Evolutionary conservation across 2,797 vertebrate species (phyloP).

Genomic region (Lagodon rhomboides): DNA sequence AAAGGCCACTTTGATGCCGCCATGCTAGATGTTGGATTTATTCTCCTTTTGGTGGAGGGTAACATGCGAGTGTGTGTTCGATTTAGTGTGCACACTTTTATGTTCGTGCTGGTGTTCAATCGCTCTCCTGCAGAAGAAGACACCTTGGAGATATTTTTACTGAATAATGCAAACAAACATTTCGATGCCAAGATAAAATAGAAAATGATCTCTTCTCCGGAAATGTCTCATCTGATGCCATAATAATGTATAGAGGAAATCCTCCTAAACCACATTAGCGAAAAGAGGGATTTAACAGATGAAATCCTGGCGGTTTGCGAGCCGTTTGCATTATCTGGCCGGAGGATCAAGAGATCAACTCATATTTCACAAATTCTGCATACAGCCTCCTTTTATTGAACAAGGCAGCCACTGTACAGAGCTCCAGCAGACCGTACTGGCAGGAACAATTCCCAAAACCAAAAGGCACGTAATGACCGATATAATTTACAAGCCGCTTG

Average conservation of each 20-base stretch:
- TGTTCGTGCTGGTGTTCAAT: neutral
- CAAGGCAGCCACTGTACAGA: neutral
- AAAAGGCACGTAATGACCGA: slow-evolving; percentile 21
- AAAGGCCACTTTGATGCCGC: slow-evolving; percentile 36
- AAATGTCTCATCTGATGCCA: slow-evolving; percentile 30
- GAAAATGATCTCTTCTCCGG: slow-evolving; percentile 5
- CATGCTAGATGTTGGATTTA: neutral
- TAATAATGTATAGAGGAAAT: slow-evolving; percentile 64
- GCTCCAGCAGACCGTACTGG: neutral
- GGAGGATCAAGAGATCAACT: slow-evolving; percentile 62
- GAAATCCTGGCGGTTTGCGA: slow-evolving; percentile 58
- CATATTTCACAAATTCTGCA: slow-evolving; percentile 39
- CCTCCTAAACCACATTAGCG: slow-evolving; percentile 70
- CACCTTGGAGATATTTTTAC: neutral
- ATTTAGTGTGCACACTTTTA: neutral
- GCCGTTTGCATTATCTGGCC: slow-evolving; percentile 55
- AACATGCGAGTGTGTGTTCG: neutral
- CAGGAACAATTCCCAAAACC: slow-evolving; percentile 11
- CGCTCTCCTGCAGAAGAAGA: neutral
- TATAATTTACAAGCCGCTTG: slow-evolving; percentile 28
- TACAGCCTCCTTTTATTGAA: neutral
- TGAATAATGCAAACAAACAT: slow-evolving; percentile 24
- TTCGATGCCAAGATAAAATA: slow-evolving; percentile 8
- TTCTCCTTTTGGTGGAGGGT: neutral
- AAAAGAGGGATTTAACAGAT: slow-evolving; percentile 64